phyloP scores from a whole-genome alignment of 1,140 invertebrate species.

The Adoxophyes honmai region DNA sequence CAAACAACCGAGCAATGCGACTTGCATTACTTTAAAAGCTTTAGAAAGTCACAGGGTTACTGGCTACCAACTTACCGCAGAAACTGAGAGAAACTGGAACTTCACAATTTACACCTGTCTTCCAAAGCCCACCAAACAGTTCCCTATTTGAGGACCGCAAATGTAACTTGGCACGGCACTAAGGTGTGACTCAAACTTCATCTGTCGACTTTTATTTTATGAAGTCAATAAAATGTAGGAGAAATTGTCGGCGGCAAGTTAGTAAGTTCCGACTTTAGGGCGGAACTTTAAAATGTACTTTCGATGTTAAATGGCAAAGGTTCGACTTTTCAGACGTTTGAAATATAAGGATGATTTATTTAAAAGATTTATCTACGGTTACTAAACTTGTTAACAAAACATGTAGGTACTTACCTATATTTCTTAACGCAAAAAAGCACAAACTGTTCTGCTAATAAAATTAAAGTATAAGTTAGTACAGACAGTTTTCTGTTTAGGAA shows the following conservation, averaged over 20 bases:
- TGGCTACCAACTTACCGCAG: neutral
- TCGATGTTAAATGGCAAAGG: too few relatives aligned
- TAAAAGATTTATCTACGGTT: too few relatives aligned
- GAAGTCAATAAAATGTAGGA: neutral
- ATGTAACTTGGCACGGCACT: neutral
- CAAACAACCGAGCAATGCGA: neutral
- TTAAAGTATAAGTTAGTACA: too few relatives aligned
- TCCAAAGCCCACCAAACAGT: too few relatives aligned
- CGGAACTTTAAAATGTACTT: neutral
- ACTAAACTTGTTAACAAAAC: too few relatives aligned
- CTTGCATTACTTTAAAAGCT: constrained; percentile 10
- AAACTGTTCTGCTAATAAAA: too few relatives aligned
- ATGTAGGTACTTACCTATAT: too few relatives aligned
- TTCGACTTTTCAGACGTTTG: too few relatives aligned
- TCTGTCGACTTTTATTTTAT: constrained; percentile 11
- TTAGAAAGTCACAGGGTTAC: neutral
- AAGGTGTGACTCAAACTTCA: constrained; percentile 10
- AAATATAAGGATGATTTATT: too few relatives aligned
- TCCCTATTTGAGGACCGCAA: neutral
- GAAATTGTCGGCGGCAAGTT: constrained; percentile 4
- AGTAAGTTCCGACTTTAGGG: neutral
- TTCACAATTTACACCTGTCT: neutral
- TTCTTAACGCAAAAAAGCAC: too few relatives aligned
- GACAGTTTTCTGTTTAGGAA: too few relatives aligned
- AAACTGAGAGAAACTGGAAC: neutral